Evolutionary conservation across 2,888 invertebrate species (phyloP).

Genomic region (Euproctis similis): DNA sequence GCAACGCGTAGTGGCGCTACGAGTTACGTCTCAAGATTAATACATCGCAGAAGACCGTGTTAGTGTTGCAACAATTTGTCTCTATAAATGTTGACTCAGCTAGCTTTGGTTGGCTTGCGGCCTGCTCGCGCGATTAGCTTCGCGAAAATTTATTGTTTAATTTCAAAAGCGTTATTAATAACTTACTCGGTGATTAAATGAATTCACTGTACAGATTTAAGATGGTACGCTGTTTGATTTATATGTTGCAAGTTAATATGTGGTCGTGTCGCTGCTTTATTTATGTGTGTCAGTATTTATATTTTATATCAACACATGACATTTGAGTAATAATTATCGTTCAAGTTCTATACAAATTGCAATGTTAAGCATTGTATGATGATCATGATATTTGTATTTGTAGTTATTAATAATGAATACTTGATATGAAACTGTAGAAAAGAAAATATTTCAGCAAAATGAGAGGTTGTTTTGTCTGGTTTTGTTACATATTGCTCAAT

Average conservation of each 20-base stretch:
- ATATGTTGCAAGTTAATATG: conserved; percentile 50
- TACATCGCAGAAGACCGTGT: conserved; percentile 64
- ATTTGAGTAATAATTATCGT: conserved; percentile 15
- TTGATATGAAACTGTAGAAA: too few relatives aligned
- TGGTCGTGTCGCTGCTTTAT: conserved; percentile 43
- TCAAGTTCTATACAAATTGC: conserved; percentile 8
- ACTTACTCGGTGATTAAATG: conserved; percentile 69
- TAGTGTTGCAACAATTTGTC: conserved; percentile 74
- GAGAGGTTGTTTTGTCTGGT: too few relatives aligned
- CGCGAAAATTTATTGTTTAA: conserved; percentile 75
- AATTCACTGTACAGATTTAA: conserved; percentile 60
- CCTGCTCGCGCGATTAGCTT: conserved; percentile 68
- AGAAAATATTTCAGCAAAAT: too few relatives aligned
- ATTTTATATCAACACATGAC: conserved; percentile 25
- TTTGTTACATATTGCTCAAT: too few relatives aligned
- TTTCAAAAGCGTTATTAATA: conserved; percentile 74
- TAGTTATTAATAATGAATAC: too few relatives aligned
- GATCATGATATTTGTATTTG: too few relatives aligned
- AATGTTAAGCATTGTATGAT: too few relatives aligned
- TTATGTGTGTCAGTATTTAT: conserved; percentile 27
- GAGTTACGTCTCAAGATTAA: conserved; percentile 61
- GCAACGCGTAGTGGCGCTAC: conserved; percentile 41
- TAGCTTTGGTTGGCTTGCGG: conserved; percentile 53
- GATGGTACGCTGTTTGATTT: conserved; percentile 61
- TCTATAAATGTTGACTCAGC: conserved; percentile 76